A percentile compares a stretch with the other conserved stretches of the same genome.
These are phyloP conservation scores for Mungos mungo DNA, from an alignment of 2,113 vertebrate species.

Conservation along the genomic window DNA sequence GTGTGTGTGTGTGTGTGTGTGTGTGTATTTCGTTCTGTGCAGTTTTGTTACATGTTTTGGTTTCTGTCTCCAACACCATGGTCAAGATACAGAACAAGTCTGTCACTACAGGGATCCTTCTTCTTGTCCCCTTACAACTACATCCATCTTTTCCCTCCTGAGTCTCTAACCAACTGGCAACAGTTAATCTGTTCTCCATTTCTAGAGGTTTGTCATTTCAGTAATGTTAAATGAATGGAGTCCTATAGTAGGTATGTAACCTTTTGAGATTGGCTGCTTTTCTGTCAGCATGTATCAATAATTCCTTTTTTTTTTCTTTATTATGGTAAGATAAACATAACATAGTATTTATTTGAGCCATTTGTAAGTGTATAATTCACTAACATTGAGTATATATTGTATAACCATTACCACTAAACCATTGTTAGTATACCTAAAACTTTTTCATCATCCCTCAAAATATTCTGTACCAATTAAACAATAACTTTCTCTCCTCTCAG, in stretches of 20 bases:
- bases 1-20: neutral
- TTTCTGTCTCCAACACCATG: neutral
- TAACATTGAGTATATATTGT: neutral
- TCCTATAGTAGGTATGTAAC: neutral
- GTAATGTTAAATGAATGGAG: conserved; percentile 1
- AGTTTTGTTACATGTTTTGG: neutral
- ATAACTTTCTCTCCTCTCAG: neutral
- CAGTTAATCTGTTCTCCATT: neutral
- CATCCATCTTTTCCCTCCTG: neutral
- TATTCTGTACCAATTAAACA: neutral
- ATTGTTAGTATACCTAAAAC: neutral
- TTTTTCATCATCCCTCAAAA: neutral
- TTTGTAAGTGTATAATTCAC: neutral
- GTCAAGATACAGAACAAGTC: neutral
- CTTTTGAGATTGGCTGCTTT: neutral
- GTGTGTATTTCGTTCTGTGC: neutral
- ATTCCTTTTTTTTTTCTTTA: conserved; percentile 14
- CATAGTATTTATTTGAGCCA: neutral
- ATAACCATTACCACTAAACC: neutral
- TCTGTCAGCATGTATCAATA: neutral
- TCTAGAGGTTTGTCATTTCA: neutral
- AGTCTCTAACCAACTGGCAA: neutral
- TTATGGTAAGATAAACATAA: neutral
- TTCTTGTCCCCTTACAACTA: neutral
- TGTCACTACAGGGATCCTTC: neutral